phyloP scores from a whole-genome alignment of 2,888 invertebrate species.

The Drosophila recens region DNA sequence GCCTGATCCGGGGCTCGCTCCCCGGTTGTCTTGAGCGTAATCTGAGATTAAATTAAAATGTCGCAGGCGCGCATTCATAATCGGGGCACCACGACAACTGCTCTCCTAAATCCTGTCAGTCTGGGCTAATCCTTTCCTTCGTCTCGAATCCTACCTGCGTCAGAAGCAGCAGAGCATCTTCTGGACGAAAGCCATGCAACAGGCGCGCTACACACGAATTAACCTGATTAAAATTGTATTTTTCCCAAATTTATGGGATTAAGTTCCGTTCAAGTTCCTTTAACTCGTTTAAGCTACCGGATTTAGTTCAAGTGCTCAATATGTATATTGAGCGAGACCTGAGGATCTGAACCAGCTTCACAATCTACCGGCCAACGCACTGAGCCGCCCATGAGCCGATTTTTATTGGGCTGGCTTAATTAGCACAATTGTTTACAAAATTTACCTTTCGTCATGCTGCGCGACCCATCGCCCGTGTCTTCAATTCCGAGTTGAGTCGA shows the following conservation, averaged over 20 bases:
- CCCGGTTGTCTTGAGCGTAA: conserved; percentile 60
- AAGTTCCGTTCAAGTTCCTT: conserved; percentile 82
- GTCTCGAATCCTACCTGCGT: conserved; percentile 1
- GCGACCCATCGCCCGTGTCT: conserved; percentile 10
- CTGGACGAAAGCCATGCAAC: conserved; percentile 36
- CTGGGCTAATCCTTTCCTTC: conserved; percentile 66
- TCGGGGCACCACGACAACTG: conserved; percentile 51
- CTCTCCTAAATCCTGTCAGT: conserved; percentile 51
- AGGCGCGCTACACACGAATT: conserved; percentile 73
- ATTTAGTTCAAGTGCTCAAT: conserved; percentile 73
- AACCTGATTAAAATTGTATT: conserved; percentile 82
- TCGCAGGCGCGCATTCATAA: conserved; percentile 79
- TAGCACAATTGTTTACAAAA: conserved; percentile 83
- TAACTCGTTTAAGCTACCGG: conserved; percentile 84
- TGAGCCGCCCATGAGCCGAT: conserved; percentile 61
- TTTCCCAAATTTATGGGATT: conserved; percentile 82
- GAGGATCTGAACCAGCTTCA: conserved; percentile 4
- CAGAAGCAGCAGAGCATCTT: too few relatives aligned
- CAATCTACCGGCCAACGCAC: conserved; percentile 13
- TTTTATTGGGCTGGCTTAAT: conserved; percentile 82
- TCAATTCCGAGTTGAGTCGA: neutral
- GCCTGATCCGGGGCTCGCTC: conserved; percentile 65
- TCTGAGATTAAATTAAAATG: conserved; percentile 81
- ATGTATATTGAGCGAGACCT: conserved; percentile 14
- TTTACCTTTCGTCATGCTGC: conserved; percentile 81